phyloP scores from a whole-genome alignment of 1,140 invertebrate species.

The Coptotermes formosanus region DNA sequence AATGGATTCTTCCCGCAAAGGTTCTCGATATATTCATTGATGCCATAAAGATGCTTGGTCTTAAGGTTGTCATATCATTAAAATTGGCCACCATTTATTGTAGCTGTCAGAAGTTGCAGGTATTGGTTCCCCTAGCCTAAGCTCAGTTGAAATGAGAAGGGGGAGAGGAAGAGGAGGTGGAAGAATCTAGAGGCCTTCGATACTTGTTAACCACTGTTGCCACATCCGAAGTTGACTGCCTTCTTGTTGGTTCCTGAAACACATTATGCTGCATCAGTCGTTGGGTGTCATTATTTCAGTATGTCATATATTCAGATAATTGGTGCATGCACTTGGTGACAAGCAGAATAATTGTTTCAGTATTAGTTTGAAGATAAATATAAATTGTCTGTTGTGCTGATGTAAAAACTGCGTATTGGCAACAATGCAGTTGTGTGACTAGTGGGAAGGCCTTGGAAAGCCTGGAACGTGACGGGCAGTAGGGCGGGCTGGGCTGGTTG shows the following conservation, averaged over 20 bases:
- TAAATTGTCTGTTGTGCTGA: not conserved
- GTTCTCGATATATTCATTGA: conserved; percentile 34
- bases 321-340: too few relatives aligned
- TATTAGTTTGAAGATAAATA: not conserved
- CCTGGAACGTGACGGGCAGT: conserved; percentile 31
- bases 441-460: conserved; percentile 32
- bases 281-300: too few relatives aligned
- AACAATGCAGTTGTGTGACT: conserved; percentile 22
- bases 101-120: conserved; percentile 34
- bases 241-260: not conserved
- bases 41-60: conserved; percentile 30
- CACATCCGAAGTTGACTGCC: conserved; percentile 10
- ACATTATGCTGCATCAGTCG: too few relatives aligned
- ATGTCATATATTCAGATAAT: too few relatives aligned
- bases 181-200: conserved; percentile 32
- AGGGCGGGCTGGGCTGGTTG: conserved; percentile 26
- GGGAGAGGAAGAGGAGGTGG: conserved; percentile 28
- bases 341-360: not conserved
- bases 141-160: not conserved
- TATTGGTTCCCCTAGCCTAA: conserved; percentile 28
- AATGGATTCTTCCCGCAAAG: conserved; percentile 36
- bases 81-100: conserved; percentile 42
- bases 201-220: conserved; percentile 27
- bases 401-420: conserved; percentile 19
- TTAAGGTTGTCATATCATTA: conserved; percentile 36